phyloP scores from a whole-genome alignment of 1,140 invertebrate genomes.

The Hycleus phaleratus region DNA sequence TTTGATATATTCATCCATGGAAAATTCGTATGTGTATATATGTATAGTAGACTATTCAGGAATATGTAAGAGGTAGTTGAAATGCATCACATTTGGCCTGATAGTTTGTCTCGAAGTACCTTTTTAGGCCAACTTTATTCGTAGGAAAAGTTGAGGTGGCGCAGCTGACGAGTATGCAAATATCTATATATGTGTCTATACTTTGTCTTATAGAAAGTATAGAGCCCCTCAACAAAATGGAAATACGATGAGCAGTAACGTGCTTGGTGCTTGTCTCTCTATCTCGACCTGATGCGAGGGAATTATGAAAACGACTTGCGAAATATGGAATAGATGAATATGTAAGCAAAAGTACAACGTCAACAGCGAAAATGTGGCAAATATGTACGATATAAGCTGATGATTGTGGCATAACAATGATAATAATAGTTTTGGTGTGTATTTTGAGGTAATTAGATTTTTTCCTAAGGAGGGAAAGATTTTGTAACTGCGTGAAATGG shows the following conservation, averaged over 20 bases:
- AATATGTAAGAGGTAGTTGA: slow-evolving; percentile 36
- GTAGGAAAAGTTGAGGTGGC: slow-evolving; percentile 38
- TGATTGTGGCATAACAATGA: too few species aligned
- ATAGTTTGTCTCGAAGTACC: slow-evolving; percentile 35
- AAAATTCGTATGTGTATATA: slow-evolving; percentile 7
- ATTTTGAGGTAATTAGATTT: too few species aligned
- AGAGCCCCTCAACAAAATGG: slow-evolving; percentile 29
- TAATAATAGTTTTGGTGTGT: too few species aligned
- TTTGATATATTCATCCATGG: slow-evolving; percentile 17
- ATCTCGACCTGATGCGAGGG: slow-evolving; percentile 36
- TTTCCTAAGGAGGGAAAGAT: too few species aligned
- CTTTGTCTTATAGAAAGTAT: slow-evolving; percentile 19
- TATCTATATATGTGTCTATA: neutral
- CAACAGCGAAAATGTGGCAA: too few species aligned
- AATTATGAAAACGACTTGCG: slow-evolving; percentile 43
- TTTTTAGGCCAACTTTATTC: slow-evolving; percentile 35
- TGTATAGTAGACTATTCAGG: slow-evolving; percentile 4
- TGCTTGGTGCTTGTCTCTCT: slow-evolving; percentile 24
- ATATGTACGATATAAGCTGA: too few species aligned
- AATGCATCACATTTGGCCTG: slow-evolving; percentile 38
- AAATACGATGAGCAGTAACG: slow-evolving; percentile 35
- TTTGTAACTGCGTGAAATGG: too few species aligned
- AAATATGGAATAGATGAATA: slow-evolving; percentile 44
- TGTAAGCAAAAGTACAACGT: slow-evolving; percentile 16
- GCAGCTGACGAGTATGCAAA: slow-evolving; percentile 39